Conservation (phyloP, 1,140 invertebrate genomes). For the Sitodiplosis mosellana region DNA sequence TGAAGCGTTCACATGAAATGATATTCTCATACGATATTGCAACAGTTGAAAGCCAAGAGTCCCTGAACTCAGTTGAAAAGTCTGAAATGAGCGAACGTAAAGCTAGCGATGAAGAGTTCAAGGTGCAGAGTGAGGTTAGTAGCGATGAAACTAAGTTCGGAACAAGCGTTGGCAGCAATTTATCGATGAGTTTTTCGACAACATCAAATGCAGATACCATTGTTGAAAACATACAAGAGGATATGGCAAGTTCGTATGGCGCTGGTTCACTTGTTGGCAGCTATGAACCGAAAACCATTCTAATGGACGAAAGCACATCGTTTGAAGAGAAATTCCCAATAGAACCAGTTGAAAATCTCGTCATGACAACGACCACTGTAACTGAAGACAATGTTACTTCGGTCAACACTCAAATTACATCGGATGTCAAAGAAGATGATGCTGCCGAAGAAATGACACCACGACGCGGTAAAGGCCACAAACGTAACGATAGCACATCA, state of each 20-base stretch:
- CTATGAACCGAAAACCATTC: slow-evolving; percentile 17
- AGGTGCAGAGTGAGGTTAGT: not conserved
- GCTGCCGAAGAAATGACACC: slow-evolving; percentile 35
- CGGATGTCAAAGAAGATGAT: slow-evolving; percentile 26
- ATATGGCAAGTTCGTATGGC: slow-evolving; percentile 31
- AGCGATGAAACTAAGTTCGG: not conserved
- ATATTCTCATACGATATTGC: slow-evolving; percentile 59
- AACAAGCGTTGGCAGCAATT: slow-evolving; percentile 32
- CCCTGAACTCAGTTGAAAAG: slow-evolving; percentile 4
- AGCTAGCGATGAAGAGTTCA: not conserved
- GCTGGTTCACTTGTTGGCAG: slow-evolving; percentile 20
- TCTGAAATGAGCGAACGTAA: slow-evolving; percentile 2
- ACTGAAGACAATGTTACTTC: slow-evolving; percentile 28
- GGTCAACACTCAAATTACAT: slow-evolving; percentile 31
- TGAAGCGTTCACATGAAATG: slow-evolving; percentile 82
- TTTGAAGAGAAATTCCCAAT: slow-evolving; percentile 12
- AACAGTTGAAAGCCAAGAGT: no score
- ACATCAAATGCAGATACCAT: slow-evolving; percentile 34
- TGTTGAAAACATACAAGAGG: slow-evolving; percentile 32
- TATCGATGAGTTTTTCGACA: slow-evolving; percentile 33
- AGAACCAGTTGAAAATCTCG: slow-evolving; percentile 27
- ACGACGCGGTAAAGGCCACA: slow-evolving; percentile 29
- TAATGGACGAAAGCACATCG: slow-evolving; percentile 18
- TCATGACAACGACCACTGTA: slow-evolving; percentile 31
- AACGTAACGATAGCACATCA: slow-evolving; percentile 32